Evolutionary conservation across 2,888 invertebrate species (phyloP), one percentile per base, ranked within the genome.

Genomic region (Pachymerium ferrugineum): DNA sequence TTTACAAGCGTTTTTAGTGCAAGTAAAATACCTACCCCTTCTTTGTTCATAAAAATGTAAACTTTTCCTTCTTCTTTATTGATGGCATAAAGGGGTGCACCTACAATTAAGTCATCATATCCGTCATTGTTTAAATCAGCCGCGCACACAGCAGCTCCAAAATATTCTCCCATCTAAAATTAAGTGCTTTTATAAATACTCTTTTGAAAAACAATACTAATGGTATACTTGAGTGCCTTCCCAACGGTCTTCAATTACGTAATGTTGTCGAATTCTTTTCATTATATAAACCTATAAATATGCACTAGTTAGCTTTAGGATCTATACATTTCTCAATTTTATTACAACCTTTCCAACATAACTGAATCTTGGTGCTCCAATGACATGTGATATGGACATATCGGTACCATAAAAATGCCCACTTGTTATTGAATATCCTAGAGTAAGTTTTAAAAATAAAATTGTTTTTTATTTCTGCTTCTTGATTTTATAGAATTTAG

Each of bases 91-190:
- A 70, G 22, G 31, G 70, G 70, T 10, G 70, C 14, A 1, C 70
- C 70, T 3, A 70, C 35, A 10, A 70, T 35, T 22, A 70, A 10
- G 16, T 70, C 70, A 12, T 29, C 31, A n/a, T 25, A 33, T 16
- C 35, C 70, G 31, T 70, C 70, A 19, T 19, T 16, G 19, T 70
- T 70, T 12, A 70, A 19, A 35, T 70, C 70, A 33, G 16, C 31
- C 10, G 35, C 35, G 10, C 70, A 70, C 12, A 70, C 0, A 0
- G 70, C 31, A 12, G 70, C 70, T 1, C 70, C 70, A 33, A 70
- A 70, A 35, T 70, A 70, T 70, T 70, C 70, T 1, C 70, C 70
- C 12, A 70, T n/a, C 70, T 70, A 31, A 70, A 70, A 28, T 10
- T 8, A 68, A 54, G 19, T 5, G 10, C 1, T n/a, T n/a, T 54